Conservation (phyloP, 2,797 vertebrate genomes). For the Streptopelia turtur region DNA sequence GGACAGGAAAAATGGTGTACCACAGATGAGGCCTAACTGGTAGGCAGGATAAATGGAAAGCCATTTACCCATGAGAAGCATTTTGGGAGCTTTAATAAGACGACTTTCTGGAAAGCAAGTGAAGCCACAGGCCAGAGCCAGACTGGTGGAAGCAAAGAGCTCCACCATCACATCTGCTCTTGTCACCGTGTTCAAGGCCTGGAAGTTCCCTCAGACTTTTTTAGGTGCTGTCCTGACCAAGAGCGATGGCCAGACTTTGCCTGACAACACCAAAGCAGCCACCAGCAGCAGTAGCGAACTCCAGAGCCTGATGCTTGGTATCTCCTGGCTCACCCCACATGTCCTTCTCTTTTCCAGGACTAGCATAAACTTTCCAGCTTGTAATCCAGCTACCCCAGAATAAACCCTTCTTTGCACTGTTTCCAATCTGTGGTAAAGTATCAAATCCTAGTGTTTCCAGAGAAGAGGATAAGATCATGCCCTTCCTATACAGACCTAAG, state of each 20-base stretch:
- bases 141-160: neutral
- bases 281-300: neutral
- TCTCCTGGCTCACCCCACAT: neutral
- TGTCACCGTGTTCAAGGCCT: neutral
- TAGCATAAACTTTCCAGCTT: neutral
- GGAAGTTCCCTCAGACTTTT: neutral
- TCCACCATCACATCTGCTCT: neutral
- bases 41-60: neutral
- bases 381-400: neutral
- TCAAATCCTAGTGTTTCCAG: neutral
- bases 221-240: neutral
- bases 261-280: neutral
- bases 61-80: neutral
- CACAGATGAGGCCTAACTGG: neutral
- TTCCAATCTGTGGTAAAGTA: neutral
- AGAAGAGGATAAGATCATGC: neutral
- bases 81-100: neutral
- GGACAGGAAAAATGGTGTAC: neutral
- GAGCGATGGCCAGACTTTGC: neutral
- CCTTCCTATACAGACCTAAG: neutral
- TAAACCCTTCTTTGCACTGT: neutral
- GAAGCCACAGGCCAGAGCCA: neutral
- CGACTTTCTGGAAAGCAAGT: neutral
- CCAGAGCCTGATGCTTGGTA: neutral
- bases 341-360: neutral